Conservation (phyloP, 2,888 invertebrate species). For the Pristionchus japonicus region DNA sequence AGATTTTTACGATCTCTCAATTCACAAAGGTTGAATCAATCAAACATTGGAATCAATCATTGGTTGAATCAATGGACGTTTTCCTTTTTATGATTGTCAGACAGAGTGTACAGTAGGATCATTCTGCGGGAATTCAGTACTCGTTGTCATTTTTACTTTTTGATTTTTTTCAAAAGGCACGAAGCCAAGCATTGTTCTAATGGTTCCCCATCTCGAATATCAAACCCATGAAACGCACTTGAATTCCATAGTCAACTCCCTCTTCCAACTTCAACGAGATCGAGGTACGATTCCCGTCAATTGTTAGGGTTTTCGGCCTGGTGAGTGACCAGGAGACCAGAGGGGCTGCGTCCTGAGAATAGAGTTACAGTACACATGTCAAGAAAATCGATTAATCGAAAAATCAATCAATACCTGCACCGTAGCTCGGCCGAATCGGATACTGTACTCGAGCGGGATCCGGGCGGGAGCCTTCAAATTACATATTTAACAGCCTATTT, state of each 20-base stretch:
- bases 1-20: neutral
- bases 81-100: no score
- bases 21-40: neutral
- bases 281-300: slow-evolving; percentile 41
- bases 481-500: neutral
- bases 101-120: no score
- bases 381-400: neutral
- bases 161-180: no score
- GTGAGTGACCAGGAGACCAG: slow-evolving; percentile 45
- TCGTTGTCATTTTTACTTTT: no score
- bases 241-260: neutral
- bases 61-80: no score
- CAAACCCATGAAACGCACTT: neutral
- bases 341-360: slow-evolving; percentile 31
- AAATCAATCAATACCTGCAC: slow-evolving; percentile 28
- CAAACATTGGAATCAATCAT: no score
- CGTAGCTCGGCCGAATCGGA: slow-evolving; percentile 43
- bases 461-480: neutral
- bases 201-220: neutral
- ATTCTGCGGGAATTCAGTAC: no score
- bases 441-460: slow-evolving; percentile 34
- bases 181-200: neutral
- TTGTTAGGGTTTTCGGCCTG: neutral
- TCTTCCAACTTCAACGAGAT: slow-evolving; percentile 36
- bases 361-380: neutral